Conservation (phyloP, 2,888 invertebrate genomes). For the Caenorhabditis sinica region DNA sequence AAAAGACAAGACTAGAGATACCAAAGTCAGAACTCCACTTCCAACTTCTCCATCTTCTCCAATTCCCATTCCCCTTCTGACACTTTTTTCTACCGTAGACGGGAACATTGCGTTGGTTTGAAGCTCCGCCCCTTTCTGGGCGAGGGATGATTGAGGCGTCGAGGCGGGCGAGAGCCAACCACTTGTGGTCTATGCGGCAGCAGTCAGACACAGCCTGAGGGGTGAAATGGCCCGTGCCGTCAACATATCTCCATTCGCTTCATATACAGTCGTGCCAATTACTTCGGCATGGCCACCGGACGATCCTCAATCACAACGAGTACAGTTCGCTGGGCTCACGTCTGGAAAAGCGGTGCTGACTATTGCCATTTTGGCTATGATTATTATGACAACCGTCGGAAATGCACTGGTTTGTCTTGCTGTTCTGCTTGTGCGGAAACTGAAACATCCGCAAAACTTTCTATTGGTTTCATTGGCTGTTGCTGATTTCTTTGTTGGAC, state of each 20-base stretch:
- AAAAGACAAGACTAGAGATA: constrained; percentile 46
- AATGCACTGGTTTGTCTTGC: constrained; percentile 86
- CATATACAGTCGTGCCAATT: constrained; percentile 70
- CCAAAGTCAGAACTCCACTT: constrained; percentile 18
- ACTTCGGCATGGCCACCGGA: constrained; percentile 67
- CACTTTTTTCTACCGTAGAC: constrained; percentile 66
- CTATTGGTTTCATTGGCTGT: constrained; percentile 85
- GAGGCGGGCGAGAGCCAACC: constrained; percentile 64
- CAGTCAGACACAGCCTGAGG: constrained; percentile 62
- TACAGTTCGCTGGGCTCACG: constrained; percentile 35
- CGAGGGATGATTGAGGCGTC: constrained; percentile 66
- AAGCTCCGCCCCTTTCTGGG: constrained; percentile 57
- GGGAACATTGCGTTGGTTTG: constrained; percentile 59
- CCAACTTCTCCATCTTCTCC: constrained; percentile 23
- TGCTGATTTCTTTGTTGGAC: constrained; percentile 86
- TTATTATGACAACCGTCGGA: constrained; percentile 85
- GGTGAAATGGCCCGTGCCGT: constrained; percentile 72
- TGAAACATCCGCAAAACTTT: constrained; percentile 83
- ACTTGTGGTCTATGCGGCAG: constrained; percentile 68
- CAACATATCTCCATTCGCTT: constrained; percentile 67
- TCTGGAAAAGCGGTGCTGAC: constrained; percentile 52
- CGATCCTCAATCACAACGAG: constrained; percentile 39
- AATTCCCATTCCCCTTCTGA: constrained; percentile 29
- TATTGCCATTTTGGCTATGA: constrained; percentile 84
- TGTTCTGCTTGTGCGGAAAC: constrained; percentile 85